Evolutionary conservation across 2,113 vertebrate genomes (phyloP).

Genomic region (Marmota flaviventris): DNA sequence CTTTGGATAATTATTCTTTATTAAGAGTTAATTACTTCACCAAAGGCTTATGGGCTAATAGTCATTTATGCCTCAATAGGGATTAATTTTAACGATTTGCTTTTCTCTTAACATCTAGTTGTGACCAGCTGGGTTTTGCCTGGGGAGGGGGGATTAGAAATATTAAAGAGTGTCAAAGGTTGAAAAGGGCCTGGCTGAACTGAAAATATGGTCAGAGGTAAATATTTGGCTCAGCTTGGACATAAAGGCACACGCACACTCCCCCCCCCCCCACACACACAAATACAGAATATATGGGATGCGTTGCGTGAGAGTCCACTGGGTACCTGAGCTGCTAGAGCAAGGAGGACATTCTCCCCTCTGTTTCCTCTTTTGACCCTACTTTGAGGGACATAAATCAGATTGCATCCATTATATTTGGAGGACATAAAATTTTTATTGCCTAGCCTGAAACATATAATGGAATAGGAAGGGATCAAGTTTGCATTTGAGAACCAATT

Average conservation of each 20-base stretch:
- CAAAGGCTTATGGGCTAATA: neutral
- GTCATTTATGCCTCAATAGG: neutral
- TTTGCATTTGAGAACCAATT: neutral
- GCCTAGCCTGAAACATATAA: neutral
- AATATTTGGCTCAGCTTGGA: constrained; percentile 60
- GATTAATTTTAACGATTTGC: constrained; percentile 37
- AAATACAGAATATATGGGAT: neutral
- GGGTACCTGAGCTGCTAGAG: neutral
- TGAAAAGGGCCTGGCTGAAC: constrained; percentile 19
- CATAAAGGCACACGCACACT: neutral
- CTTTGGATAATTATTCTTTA: constrained; percentile 53
- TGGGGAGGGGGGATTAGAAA: constrained; percentile 56
- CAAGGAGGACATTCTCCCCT: neutral
- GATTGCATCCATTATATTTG: neutral
- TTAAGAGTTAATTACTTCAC: constrained; percentile 44
- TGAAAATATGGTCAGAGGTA: constrained; percentile 3
- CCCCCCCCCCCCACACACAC: neutral
- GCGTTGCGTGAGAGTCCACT: neutral
- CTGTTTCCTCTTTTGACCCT: neutral
- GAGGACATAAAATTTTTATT: neutral
- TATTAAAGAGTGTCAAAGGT: constrained; percentile 65
- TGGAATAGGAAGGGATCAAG: neutral
- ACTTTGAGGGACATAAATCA: neutral
- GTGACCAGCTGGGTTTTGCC: constrained; percentile 59
- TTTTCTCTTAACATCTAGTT: constrained; percentile 29